Evolutionary conservation across 1,140 invertebrate species (phyloP), one percentile per base, ranked within the genome.

Genomic region (Vanessa tameamea): DNA sequence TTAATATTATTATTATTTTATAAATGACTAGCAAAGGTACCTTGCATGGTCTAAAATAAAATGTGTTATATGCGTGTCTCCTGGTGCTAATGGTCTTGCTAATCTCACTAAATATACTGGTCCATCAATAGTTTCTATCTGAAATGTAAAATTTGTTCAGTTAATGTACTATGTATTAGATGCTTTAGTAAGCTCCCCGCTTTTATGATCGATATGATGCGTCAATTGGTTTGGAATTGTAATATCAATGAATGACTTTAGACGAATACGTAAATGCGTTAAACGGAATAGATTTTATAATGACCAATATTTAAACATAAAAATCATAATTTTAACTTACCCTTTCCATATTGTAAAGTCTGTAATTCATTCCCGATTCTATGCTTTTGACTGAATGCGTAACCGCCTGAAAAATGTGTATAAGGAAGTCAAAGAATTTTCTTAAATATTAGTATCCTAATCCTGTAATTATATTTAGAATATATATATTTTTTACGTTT

Each of bases 281-380:
- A 31, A 31, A 31, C 26, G 26, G 26, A 31, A 6, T 4, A 31
- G 26, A 4, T 31, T 31, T 31, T 6, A 31, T 31, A 31, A 31
- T 31, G 26, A 6, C 26, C 6, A 43, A 43, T 43, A 43, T 43
- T 9, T 43, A 5, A 37, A 37, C 31, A 37, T 7, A 37, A 0
- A 37, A 4, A 43, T 6, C 3, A 43, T 43, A 43, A 43, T 11
- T 5, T 9, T 43, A 66, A 91, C 85, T 93, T 91, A 97, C 96
- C 94, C 96, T 96, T 87, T 98, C 96, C 63, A 97, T 93, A 47
- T 95, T 95, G 79, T 96, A 97, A 48, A 98, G 93, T 87, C 97
- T 94, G 90, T 97, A 97, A 89, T 97, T 97, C 73, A 95, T 95
- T 66, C 96, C 96, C 75, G 96, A 93, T 85, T 97, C 95, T 78